Percentiles rank a stretch among this genome's conserved stretches.
Evolutionary conservation across 2,797 vertebrate species (phyloP).

Genomic region (Lophotriccus pileatus): DNA sequence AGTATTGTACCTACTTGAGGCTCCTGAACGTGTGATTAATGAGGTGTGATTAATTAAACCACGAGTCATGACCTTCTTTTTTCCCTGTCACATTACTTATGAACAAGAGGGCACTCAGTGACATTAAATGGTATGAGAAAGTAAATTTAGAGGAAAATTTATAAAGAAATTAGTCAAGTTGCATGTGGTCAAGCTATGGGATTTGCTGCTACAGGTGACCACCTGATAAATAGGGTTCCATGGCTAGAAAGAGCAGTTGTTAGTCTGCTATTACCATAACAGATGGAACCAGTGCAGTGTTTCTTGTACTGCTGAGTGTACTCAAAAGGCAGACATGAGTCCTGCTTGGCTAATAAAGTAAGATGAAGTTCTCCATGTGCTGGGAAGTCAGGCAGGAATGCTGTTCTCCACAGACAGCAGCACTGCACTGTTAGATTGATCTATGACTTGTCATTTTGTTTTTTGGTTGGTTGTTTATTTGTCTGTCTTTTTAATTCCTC

Average conservation of each 20-base stretch:
- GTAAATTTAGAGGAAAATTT: neutral
- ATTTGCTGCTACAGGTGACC: constrained; percentile 10
- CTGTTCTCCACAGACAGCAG: neutral
- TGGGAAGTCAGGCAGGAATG: neutral
- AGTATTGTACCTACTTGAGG: neutral
- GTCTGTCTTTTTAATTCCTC: constrained; percentile 24
- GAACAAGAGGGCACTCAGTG: neutral
- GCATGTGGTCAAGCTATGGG: neutral
- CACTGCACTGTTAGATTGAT: constrained; percentile 9
- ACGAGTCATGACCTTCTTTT: neutral
- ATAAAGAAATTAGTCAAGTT: neutral
- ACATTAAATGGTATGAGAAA: neutral
- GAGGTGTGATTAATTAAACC: constrained; percentile 41
- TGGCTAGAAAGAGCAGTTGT: neutral
- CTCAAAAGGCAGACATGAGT: neutral
- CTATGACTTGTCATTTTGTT: constrained; percentile 4
- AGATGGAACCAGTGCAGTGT: neutral
- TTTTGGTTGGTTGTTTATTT: constrained; percentile 42
- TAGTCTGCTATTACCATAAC: neutral
- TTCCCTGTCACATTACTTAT: neutral
- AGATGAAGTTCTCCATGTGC: neutral
- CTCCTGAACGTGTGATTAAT: constrained; percentile 31
- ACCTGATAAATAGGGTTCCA: neutral
- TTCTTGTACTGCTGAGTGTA: neutral
- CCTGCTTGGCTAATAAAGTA: constrained; percentile 19